Percentiles rank a stretch among this genome's conserved stretches.
Conservation (phyloP, 2,113 vertebrate genomes). For the Cromileptes altivelis region DNA sequence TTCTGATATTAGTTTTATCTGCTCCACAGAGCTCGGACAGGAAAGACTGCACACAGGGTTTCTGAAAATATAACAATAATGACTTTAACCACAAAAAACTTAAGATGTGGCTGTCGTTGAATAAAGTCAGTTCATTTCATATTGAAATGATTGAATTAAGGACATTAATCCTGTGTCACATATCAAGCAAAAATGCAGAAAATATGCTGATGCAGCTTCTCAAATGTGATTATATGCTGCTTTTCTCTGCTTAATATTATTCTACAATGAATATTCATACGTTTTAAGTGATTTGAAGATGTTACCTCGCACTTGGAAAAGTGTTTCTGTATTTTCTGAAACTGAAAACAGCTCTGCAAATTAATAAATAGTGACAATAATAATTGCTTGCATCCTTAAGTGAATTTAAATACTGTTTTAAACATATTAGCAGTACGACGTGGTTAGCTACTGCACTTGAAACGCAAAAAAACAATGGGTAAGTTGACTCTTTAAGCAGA, state of each 20-base stretch:
- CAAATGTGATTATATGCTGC: neutral
- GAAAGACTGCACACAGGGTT: neutral
- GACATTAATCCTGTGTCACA: neutral
- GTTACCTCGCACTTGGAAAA: neutral
- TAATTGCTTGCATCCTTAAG: neutral
- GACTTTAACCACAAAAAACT: neutral
- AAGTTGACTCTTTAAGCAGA: no score
- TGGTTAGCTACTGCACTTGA: neutral
- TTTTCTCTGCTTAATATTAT: neutral
- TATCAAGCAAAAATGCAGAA: neutral
- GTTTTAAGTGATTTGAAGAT: neutral
- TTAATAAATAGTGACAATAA: neutral
- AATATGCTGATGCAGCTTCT: neutral
- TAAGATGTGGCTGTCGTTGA: neutral
- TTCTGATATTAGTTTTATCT: constrained; percentile 66
- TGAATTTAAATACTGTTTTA: neutral
- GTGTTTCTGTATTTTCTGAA: neutral
- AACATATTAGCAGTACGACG: neutral
- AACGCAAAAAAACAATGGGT: neutral
- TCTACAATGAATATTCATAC: neutral
- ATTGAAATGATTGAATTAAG: neutral
- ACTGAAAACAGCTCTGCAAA: neutral
- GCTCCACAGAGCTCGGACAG: constrained; percentile 29
- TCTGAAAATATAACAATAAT: neutral
- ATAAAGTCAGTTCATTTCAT: neutral